Percentiles rank a stretch among this genome's conserved stretches.
Evolutionary conservation across 2,888 invertebrate genomes (phyloP).

Genomic region (Criorhina ranunculi): DNA sequence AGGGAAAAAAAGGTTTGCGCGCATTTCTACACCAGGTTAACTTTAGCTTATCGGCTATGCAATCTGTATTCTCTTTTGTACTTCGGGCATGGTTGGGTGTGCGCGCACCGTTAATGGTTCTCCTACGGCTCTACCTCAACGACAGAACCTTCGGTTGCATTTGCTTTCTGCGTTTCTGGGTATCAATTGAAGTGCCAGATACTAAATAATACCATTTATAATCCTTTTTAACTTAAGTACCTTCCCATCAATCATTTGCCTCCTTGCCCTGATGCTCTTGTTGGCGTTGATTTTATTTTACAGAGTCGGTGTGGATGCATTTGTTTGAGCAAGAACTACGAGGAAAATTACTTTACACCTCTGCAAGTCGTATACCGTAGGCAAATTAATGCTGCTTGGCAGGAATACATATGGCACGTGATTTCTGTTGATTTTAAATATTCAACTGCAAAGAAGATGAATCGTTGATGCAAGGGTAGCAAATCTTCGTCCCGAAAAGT

Average conservation of each 20-base stretch:
- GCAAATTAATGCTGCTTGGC: neutral
- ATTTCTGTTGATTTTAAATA: neutral
- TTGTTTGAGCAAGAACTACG: neutral
- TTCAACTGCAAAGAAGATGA: too few species aligned
- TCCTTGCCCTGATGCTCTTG: slow-evolving; percentile 45
- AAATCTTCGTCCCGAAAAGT: too few species aligned
- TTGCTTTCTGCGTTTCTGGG: slow-evolving; percentile 48
- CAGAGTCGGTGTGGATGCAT: neutral
- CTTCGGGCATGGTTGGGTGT: slow-evolving; percentile 1
- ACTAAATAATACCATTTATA: slow-evolving; percentile 72
- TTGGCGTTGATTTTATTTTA: slow-evolving; percentile 40
- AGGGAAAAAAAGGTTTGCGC: slow-evolving; percentile 1
- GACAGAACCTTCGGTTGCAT: slow-evolving; percentile 28
- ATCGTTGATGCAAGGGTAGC: too few species aligned
- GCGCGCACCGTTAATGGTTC: slow-evolving; percentile 4
- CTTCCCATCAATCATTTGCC: slow-evolving; percentile 63
- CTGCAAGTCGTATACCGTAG: neutral
- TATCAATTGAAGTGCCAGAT: slow-evolving; percentile 70
- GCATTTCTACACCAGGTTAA: slow-evolving; percentile 43
- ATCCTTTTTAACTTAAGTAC: slow-evolving; percentile 71
- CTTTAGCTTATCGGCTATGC: slow-evolving; percentile 45
- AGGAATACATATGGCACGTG: neutral
- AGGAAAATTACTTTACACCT: slow-evolving; percentile 26
- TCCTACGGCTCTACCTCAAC: neutral
- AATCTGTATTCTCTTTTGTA: slow-evolving; percentile 42